Conservation (phyloP, 2,797 vertebrate genomes). For the Parauchenoglanis ngamensis region DNA sequence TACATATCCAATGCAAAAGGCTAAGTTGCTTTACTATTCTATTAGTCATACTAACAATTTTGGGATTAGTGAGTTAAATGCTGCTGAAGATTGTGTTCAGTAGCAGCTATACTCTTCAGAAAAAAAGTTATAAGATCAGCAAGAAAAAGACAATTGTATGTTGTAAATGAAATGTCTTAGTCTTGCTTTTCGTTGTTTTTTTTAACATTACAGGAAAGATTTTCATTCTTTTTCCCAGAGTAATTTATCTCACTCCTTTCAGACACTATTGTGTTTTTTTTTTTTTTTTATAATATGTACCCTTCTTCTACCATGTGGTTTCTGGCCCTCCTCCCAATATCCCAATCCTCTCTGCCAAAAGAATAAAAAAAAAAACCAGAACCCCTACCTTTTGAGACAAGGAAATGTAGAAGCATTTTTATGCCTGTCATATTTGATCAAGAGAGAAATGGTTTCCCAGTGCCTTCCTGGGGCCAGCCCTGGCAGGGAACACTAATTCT, state of each 20-base stretch:
- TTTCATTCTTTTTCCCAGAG: background rate
- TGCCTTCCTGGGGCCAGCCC: slow-evolving; percentile 60
- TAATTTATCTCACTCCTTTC: background rate
- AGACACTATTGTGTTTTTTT: background rate
- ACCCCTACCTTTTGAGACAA: slow-evolving; percentile 42
- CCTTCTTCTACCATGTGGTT: background rate
- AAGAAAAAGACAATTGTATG: background rate
- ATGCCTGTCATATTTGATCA: slow-evolving; percentile 80
- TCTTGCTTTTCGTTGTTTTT: background rate
- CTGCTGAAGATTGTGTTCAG: background rate
- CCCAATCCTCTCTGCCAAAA: slow-evolving; percentile 46
- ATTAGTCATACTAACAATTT: background rate
- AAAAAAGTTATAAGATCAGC: background rate
- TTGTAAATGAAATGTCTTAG: background rate
- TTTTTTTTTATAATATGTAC: background rate
- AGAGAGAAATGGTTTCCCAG: slow-evolving; percentile 70
- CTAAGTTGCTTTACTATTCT: background rate
- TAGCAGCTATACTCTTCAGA: background rate
- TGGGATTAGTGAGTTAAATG: background rate
- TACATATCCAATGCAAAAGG: background rate
- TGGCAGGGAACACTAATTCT: slow-evolving; percentile 66
- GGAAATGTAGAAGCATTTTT: slow-evolving; percentile 69
- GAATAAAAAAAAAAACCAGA: slow-evolving; percentile 10
- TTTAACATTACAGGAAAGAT: background rate
- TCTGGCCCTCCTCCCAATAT: slow-evolving; percentile 38